Percentiles rank a stretch among this genome's conserved stretches.
These are phyloP conservation scores for Noturus placidus DNA, from an alignment of 2,113 vertebrate genomes.

Conservation along the genomic window DNA sequence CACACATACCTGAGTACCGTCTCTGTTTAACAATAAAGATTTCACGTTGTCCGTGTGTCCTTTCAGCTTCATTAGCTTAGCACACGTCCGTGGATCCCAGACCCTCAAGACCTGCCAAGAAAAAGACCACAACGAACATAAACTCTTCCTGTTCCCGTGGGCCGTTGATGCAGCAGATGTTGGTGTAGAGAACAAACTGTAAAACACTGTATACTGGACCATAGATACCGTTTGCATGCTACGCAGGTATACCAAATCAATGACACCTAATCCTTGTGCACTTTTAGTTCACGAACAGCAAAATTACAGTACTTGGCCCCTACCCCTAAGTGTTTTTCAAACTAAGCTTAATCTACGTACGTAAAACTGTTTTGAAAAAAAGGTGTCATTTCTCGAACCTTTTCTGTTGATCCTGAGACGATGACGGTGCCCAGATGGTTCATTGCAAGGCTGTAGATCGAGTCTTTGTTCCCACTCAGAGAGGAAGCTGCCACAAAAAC, in stretches of 20 bases:
- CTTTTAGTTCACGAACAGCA: not conserved
- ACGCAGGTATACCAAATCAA: not conserved
- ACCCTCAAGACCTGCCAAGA: conserved; percentile 85
- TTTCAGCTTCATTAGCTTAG: conserved; percentile 98
- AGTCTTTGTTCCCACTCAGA: conserved; percentile 98
- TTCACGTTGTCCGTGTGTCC: conserved; percentile 98
- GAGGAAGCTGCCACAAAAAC: conserved; percentile 84
- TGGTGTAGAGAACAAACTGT: not conserved
- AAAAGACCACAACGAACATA: not conserved
- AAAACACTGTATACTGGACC: not conserved
- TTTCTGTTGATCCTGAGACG: conserved; percentile 97
- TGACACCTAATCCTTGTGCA: not conserved
- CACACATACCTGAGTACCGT: conserved; percentile 88
- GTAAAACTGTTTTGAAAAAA: not conserved
- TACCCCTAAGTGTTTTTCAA: not conserved
- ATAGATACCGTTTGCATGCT: not conserved
- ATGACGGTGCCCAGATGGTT: conserved; percentile 99
- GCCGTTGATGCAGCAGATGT: not conserved
- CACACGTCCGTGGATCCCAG: conserved; percentile 96
- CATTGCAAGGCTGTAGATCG: conserved; percentile 99
- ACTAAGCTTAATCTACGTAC: not conserved
- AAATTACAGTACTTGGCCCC: not conserved
- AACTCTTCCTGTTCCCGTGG: not conserved
- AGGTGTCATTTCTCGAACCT: conserved; percentile 72
- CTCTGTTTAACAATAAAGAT: conserved; percentile 90